Evolutionary conservation across 2,113 vertebrate species (phyloP), one percentile per base, ranked within the genome.

Genomic region (Solea senegalensis): DNA sequence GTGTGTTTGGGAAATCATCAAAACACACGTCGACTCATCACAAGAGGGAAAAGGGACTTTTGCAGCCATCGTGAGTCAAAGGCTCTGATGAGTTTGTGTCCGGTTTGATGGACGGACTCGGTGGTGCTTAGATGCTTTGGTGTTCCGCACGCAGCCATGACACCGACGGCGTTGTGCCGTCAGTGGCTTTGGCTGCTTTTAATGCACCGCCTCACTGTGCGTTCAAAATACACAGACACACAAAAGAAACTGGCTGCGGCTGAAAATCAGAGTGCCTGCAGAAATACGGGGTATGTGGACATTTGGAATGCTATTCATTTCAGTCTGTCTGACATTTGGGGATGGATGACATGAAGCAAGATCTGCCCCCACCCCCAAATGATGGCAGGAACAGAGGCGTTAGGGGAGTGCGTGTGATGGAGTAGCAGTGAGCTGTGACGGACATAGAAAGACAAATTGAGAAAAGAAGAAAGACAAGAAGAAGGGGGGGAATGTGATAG

Each of bases 371-470:
- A 34, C n/a, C 12, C 13, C 26, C 28, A 78, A 70, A 72, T 5
- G 9, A 65, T 56, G 16, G 55, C 59, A 51, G 56, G 27, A 44
- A 28, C 75, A 67, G 68, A 62, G 28, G 55, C 57, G 76, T 78
- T 60, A 61, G 55, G 68, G 81, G 60, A 51, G 84, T 86, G 80
- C 72, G 81, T 90, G 81, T 87, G 86, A 89, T 69, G 76, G 70
- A 78, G 88, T 13, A 65, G 79, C 82, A 87, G 72, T 10, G 54
- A 67, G 69, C 78, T 68, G 79, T 89, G 76, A 87, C 79, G 28
- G 76, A 72, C 74, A 54, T 13, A 84, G 78, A 86, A 77, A 83
- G 76, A 82, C 73, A 64, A 52, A 63, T 56, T 67, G 45, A 69
- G 81, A 63, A 62, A 56, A 55, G 9, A 65, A 58, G 67, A 77